A percentile compares a stretch with the other conserved stretches of the same genome.
These are phyloP conservation scores for Thamnaconus septentrionalis DNA, from an alignment of 2,113 vertebrate genomes.

Conservation along the genomic window DNA sequence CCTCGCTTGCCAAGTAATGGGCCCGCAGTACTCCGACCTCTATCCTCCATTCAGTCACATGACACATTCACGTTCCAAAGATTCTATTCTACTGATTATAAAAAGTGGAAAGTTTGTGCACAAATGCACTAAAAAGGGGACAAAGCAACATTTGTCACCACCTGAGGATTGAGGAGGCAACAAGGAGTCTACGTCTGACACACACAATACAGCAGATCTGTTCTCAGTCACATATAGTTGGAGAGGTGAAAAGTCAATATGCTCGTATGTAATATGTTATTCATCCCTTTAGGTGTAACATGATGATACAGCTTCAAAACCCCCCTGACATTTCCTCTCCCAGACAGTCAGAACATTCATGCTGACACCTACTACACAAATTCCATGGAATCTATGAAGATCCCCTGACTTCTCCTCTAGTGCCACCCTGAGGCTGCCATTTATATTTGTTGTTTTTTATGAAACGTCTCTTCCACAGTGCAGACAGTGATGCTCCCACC, in stretches of 20 bases:
- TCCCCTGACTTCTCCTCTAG: neutral
- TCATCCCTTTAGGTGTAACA: too few species aligned
- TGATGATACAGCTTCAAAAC: neutral
- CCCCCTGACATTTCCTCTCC: neutral
- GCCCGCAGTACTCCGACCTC: too few species aligned
- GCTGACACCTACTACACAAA: neutral
- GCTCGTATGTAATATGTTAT: too few species aligned
- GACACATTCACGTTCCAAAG: neutral
- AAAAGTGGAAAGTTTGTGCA: constrained; percentile 2
- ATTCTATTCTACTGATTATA: constrained; percentile 4
- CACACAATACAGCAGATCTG: too few species aligned
- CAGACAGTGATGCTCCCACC: too few species aligned
- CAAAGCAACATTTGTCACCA: constrained; percentile 12
- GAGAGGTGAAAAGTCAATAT: too few species aligned
- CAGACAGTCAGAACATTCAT: neutral
- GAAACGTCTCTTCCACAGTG: too few species aligned
- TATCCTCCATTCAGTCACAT: neutral
- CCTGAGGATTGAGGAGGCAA: too few species aligned
- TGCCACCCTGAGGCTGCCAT: neutral
- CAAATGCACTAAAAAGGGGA: constrained; percentile 1
- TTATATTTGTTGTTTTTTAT: neutral
- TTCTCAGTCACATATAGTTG: too few species aligned
- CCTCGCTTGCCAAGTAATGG: constrained; percentile 25
- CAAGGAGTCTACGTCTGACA: too few species aligned
- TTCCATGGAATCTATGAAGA: neutral